Evolutionary conservation across 2,888 invertebrate species (phyloP).

Genomic region (Dolichomitus sp.): DNA sequence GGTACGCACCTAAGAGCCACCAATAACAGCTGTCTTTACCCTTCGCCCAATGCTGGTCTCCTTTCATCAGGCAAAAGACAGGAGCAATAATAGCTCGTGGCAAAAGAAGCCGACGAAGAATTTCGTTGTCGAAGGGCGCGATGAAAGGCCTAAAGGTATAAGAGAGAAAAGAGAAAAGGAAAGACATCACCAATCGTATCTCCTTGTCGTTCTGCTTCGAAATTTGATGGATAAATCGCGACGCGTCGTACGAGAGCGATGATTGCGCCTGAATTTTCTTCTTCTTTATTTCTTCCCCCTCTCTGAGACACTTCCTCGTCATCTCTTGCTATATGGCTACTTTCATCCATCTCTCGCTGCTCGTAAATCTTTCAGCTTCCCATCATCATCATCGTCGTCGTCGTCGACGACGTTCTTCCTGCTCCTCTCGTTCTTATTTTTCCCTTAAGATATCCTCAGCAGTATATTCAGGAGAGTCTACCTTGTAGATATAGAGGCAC

Average conservation of each 20-base stretch:
- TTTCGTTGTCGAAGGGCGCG: constrained; percentile 36
- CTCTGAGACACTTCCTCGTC: constrained; percentile 13
- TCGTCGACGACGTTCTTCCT: constrained; percentile 31
- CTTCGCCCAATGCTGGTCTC: constrained; percentile 39
- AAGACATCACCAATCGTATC: constrained; percentile 11
- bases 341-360: constrained; percentile 55
- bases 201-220: constrained; percentile 34
- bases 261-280: constrained; percentile 57
- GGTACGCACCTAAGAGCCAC: constrained; percentile 66
- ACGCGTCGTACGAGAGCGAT: constrained; percentile 47
- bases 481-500: constrained; percentile 14
- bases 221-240: constrained; percentile 55
- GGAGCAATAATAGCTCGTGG: constrained; percentile 73
- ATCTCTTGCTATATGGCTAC: constrained; percentile 31
- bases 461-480: constrained; percentile 28
- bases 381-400: constrained; percentile 26
- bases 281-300: constrained; percentile 11
- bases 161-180: not conserved
- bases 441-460: constrained; percentile 28
- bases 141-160: not conserved
- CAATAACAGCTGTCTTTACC: constrained; percentile 74
- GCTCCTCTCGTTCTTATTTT: constrained; percentile 41
- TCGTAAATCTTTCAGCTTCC: constrained; percentile 61
- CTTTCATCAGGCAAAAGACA: constrained; percentile 49
- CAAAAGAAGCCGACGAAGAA: constrained; percentile 69